Base-by-base conservation (phyloP, 2,888 invertebrate species). In the Micoletzkya japonica region DNA sequence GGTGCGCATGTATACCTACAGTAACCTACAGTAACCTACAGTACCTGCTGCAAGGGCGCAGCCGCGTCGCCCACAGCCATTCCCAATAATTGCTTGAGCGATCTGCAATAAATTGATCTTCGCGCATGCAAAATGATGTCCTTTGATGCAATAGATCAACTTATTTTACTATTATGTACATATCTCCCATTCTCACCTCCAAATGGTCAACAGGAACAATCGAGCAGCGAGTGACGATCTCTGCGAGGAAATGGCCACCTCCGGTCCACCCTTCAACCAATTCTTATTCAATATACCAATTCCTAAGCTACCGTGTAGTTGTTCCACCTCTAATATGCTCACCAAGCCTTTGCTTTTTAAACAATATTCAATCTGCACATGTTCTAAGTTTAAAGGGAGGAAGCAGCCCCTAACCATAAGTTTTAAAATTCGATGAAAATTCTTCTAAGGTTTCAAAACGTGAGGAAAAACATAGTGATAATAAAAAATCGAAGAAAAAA, bases 51-150 rank as follows among this genome's bases (percentile, higher is more conserved):
- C 28, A 79, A 71, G 10, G 77, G 77, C 44, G 75, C 67, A 2
- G 79, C 77, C 0, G 77, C 71, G 20, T 79, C 79, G 20, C 79
- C 79, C 63, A 79, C 76, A 20, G 77, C 77, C 76, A 79, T 78
- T 61, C 79, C 77, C 2, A 78, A 56, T 24, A 79, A 34, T 24
- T 64, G 44, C 49, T 68, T 68, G 17, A 68, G 58, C 0, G 68
- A 68, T 20, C 57, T 57, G 24, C n/a, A 57, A 26, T n/a, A 54
- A 24, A 6, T 24, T n/a, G 6, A 52, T n/a, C n/a, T n/a, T n/a
- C n/a, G 39, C 17, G 17, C 39, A 39, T 52, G 24, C 24, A 52
- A 14, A 6, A 6, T 52, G 24, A 52, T n/a, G 24, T 6, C n/a
- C n/a, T 14, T 4, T n/a, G n/a, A 52, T 52, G n/a, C 6, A 4